Evolutionary conservation across 92 coral and sea anemone genomes (phyloP).

Genomic region (Umimayanthus kanabou): DNA sequence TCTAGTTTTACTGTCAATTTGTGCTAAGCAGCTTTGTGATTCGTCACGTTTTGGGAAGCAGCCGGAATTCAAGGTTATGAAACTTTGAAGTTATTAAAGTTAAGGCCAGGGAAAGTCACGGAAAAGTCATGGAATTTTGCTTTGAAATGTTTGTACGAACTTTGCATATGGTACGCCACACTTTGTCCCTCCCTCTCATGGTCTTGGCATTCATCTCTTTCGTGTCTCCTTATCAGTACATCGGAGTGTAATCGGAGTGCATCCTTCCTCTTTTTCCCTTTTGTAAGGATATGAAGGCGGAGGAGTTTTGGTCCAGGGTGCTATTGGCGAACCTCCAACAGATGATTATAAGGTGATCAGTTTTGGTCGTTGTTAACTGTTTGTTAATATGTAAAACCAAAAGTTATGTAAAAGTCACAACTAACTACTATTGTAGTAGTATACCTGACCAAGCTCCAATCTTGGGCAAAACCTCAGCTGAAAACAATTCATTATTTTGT

Average conservation of each 20-base stretch:
- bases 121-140: too few species aligned
- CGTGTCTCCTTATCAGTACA: neutral
- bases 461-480: too few species aligned
- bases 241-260: neutral
- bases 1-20: too few species aligned
- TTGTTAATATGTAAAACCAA: too few species aligned
- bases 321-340: conserved; percentile 83
- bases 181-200: neutral
- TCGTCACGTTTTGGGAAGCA: neutral
- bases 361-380: neutral
- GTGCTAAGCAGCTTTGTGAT: too few species aligned
- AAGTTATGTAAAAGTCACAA: neutral
- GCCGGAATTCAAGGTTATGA: neutral
- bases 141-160: too few species aligned
- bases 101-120: too few species aligned
- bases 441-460: too few species aligned
- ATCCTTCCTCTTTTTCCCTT: neutral
- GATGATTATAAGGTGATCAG: conserved; percentile 80
- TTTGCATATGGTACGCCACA: too few species aligned
- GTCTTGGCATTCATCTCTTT: neutral
- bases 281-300: conserved; percentile 81
- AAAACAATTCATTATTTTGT: too few species aligned
- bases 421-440: too few species aligned
- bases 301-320: conserved; percentile 95
- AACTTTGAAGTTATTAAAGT: too few species aligned